Base-by-base conservation (phyloP, 30 jellyfish, hydroid and myxozoan species). In the Aurelia sp. region DNA sequence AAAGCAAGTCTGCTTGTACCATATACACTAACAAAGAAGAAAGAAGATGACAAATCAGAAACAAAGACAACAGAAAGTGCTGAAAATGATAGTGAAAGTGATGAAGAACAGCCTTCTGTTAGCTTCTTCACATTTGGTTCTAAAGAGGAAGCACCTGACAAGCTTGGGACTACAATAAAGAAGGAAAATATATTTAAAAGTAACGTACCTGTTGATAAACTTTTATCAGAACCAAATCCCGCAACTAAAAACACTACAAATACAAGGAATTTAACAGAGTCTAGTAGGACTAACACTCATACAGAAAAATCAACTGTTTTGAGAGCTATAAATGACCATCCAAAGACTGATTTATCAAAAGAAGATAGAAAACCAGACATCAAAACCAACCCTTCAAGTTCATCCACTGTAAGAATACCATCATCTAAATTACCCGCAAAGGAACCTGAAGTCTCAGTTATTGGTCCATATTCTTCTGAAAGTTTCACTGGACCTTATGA, bases 121-220 rank as follows among this genome's bases (percentile, higher is more conserved):
- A 80, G 87, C 55, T 85, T 86, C 60, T 78, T 78, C 92, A 68
- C 96, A 52, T 76, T 78, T 57, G 92, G 87, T 16, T 76, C 70
- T 8, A 60, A 73, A 44, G 70, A 21, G 19, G 67, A 61, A 13
- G 30, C 20, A 17, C 2, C 52, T 4, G 24, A 48, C 17, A 48
- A 6, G 5, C 50, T 4, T 13, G 68, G 8, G 6, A 6, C 41
- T 30, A 17, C 7, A 1, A 10, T 1, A 57, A 64, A 22, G 16
- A 66, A 88, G 2, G 44, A 35, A 19, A 51, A 30, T 8, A 59
- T 17, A 33, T 7, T 11, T 22, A 19, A 21, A 41, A 8, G 30
- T 17, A 17, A 62, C 5, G 68, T 22, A 51, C 19, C 57, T 17
- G 44, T 17, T 9, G 55, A 44, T 7, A 44, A 44, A 44, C 55